These are phyloP conservation scores for Pachyramphus minor DNA, from an alignment of 2,113 vertebrate genomes.

Conservation along the genomic window DNA sequence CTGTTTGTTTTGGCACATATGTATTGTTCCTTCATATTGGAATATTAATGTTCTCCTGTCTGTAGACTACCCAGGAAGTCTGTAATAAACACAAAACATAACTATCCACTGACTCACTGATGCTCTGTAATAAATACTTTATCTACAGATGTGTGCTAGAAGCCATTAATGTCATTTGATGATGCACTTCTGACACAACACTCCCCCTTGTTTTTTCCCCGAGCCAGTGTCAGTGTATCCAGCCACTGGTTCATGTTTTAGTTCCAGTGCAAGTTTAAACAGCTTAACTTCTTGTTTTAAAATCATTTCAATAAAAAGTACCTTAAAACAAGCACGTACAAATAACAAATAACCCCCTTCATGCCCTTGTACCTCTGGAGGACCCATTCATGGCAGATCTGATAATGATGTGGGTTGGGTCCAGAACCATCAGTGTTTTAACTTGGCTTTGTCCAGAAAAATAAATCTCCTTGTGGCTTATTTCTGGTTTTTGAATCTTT, in stretches of 20 bases:
- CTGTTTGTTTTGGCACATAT: constrained; percentile 20
- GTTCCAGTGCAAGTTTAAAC: not conserved
- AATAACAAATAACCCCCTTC: not conserved
- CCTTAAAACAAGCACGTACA: not conserved
- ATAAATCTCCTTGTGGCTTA: not conserved
- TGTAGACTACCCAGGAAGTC: constrained; percentile 45
- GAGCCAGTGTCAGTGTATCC: not conserved
- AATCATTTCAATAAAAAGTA: not conserved
- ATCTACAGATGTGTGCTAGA: not conserved
- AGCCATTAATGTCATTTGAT: not conserved
- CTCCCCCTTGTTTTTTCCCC: not conserved
- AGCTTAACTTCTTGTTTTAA: not conserved
- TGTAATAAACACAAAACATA: constrained; percentile 45
- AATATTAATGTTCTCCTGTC: constrained; percentile 22
- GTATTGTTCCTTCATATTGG: not conserved
- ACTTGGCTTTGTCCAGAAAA: not conserved
- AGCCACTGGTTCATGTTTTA: not conserved
- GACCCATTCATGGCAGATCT: not conserved
- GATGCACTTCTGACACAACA: not conserved
- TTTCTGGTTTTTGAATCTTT: not conserved
- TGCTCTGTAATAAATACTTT: not conserved
- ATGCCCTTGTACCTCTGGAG: not conserved
- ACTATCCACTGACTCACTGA: constrained; percentile 40
- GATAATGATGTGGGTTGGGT: fast-evolving
- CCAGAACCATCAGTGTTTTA: not conserved